phyloP scores from a whole-genome alignment of 1,140 invertebrate species.

The Lepidostoma basale region DNA sequence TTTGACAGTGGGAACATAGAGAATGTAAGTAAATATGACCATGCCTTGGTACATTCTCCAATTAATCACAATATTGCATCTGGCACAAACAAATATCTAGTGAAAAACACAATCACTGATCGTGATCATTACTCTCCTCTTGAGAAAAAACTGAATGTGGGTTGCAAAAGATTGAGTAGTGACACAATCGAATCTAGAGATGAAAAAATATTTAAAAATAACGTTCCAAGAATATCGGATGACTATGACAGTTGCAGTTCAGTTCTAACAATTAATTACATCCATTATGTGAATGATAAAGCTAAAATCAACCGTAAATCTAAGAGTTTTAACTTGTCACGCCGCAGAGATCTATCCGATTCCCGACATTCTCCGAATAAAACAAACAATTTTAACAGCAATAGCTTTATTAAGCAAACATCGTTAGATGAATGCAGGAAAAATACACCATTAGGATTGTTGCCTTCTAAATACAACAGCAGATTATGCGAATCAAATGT shows the following conservation, averaged over 20 bases:
- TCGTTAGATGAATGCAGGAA: background rate
- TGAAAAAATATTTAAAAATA: background rate
- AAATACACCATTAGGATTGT: background rate
- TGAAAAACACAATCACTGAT: no score
- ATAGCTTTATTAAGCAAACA: background rate
- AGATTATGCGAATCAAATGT: background rate
- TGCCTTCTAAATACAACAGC: background rate
- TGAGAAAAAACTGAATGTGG: background rate
- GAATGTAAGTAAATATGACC: no score
- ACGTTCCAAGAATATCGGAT: background rate
- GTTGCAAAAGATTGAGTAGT: background rate
- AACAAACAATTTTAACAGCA: background rate
- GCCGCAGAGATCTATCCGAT: background rate
- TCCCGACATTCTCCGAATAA: background rate
- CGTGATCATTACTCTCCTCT: background rate
- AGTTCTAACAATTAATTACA: constrained; percentile 40
- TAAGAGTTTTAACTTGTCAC: background rate
- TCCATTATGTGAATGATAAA: constrained; percentile 34
- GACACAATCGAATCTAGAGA: background rate
- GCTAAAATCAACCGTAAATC: constrained; percentile 22
- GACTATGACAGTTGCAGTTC: constrained; percentile 38
- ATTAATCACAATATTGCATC: no score
- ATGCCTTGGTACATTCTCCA: no score
- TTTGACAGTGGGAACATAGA: no score
- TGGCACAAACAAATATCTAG: no score